Conservation (phyloP, 2,113 vertebrate species). For the Eonycteris spelaea region DNA sequence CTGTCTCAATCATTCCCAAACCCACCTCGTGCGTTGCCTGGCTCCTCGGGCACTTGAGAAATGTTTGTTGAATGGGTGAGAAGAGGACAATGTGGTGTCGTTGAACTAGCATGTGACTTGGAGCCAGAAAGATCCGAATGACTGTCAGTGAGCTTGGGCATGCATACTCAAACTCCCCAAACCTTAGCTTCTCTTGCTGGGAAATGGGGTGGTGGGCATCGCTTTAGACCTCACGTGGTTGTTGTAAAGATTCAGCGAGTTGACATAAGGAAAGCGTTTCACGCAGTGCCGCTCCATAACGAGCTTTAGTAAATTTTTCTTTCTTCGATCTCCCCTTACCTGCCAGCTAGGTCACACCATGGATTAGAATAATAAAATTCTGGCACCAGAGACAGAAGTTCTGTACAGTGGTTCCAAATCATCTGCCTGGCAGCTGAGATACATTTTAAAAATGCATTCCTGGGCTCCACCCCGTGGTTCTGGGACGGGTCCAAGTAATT, state of each 20-base stretch:
- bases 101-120: not conserved
- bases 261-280: not conserved
- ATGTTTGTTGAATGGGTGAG: not conserved
- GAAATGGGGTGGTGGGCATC: not conserved
- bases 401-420: not conserved
- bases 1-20: not conserved
- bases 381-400: not conserved
- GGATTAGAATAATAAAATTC: not conserved
- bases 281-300: accelerated
- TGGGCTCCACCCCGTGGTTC: not conserved
- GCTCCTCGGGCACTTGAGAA: not conserved
- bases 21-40: not conserved
- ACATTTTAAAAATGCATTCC: not conserved
- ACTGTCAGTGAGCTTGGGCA: not conserved
- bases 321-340: not conserved
- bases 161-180: not conserved
- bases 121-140: not conserved
- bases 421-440: not conserved
- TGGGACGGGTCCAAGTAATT: not conserved
- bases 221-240: not conserved
- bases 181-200: not conserved
- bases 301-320: not conserved
- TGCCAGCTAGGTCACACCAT: not conserved
- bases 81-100: not conserved
- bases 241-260: not conserved